Evolutionary conservation across 1,140 invertebrate genomes (phyloP).

Genomic region (Bombyx mori): ASM3026992v2 NC_085125.1:3344501-3345000

Average conservation of each 20-base stretch:
- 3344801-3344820: conserved; percentile 26
- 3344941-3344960: no score
- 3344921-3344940: no score
- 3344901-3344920: no score
- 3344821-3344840: background rate
- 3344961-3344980: no score
- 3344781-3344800: conserved; percentile 60
- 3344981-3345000: no score
- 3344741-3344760: conserved; percentile 56
- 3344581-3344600: no score
- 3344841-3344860: background rate
- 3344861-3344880: background rate
- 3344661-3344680: conserved; percentile 48
- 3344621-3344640: background rate
- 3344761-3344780: conserved; percentile 56
- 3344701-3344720: conserved; percentile 41
- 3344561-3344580: no score
- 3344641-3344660: conserved; percentile 23
- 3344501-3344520: no score
- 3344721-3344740: conserved; percentile 50
- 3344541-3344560: no score
- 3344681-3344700: conserved; percentile 43
- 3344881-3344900: no score
- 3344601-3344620: no score
- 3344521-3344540: no score